Base-by-base conservation (phyloP, 2,797 vertebrate species). In the Coranthus polyacanthus region DNA sequence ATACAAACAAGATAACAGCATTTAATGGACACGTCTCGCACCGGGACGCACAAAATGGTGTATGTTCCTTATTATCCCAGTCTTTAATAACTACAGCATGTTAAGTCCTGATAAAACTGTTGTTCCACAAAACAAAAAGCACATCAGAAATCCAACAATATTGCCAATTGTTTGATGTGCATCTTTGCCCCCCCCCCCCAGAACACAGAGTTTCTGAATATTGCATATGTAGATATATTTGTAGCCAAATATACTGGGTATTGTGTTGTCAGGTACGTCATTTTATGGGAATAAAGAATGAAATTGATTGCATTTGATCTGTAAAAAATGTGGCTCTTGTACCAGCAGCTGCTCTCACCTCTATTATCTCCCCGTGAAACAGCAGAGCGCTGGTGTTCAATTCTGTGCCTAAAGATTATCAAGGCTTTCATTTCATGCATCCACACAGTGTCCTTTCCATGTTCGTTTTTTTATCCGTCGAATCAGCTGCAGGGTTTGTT, bases 401-500 rank as follows among this genome's bases (percentile, higher is more conserved):
- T 34, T 12, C 49, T 52, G 24, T 6, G 9, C n/a, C 34, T 16
- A 11, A 22, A 74, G 63, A 72, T 62, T 59, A 57, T 1, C 34
- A 50, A 55, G 41, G 26, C 57, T 74, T 51, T 67, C 18, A 24
- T 51, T 57, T 34, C 22, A 15, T 17, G 32, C 60, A 36, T 29
- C 34, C 16, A 6, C 53, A n/a, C 36, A 6, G 6, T 29, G 26
- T 43, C 55, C 13, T 26, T 39, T 53, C 16, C 54, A 39, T 5
- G 18, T 24, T 49, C 21, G 0, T 0, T 24, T 34, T 38, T 68
- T 62, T 41, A 67, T 62, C 50, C 12, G 18, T 6, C 4, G 41
- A 56, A 67, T 75, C 71, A 64, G 41, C 71, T 56, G 74, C 68
- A 3, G 15, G n/a, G n/a, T n/a, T n/a, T 18, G 50, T 37, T 47